phyloP scores from a whole-genome alignment of 2,888 invertebrate species.

The Clusia tigrina region DNA sequence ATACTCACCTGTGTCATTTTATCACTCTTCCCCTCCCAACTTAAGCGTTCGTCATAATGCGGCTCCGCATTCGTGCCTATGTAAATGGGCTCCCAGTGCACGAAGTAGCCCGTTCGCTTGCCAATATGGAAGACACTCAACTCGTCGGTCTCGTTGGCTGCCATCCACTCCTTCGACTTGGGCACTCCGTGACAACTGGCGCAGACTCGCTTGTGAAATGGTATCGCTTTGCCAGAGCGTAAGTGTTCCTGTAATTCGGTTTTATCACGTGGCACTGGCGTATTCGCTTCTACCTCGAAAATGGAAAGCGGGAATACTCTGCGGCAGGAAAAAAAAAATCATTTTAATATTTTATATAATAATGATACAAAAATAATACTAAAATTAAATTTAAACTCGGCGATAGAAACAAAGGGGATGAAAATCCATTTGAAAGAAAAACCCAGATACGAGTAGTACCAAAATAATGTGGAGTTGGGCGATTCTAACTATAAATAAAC shows the following conservation, averaged over 20 bases:
- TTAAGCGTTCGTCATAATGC: conserved; percentile 87
- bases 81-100: conserved; percentile 94
- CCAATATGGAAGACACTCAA: conserved; percentile 84
- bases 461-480: too few relatives aligned
- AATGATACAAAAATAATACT: background rate
- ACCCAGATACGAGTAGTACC: too few relatives aligned
- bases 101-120: conserved; percentile 78
- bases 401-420: background rate
- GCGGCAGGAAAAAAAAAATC: background rate
- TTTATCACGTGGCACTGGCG: conserved; percentile 76
- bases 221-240: conserved; percentile 80
- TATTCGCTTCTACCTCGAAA: conserved; percentile 81
- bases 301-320: conserved; percentile 89
- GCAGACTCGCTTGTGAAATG: conserved; percentile 91
- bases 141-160: conserved; percentile 72
- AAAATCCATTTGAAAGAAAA: background rate
- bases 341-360: background rate
- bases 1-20: conserved; percentile 90
- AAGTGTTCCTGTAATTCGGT: conserved; percentile 77
- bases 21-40: conserved; percentile 95
- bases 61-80: conserved; percentile 90
- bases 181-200: conserved; percentile 90
- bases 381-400: too few relatives aligned
- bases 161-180: conserved; percentile 84
- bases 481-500: too few relatives aligned